A percentile compares a stretch with the other conserved stretches of the same genome.
Conservation (phyloP, 2,797 vertebrate species). For the Sebastes alutus region DNA sequence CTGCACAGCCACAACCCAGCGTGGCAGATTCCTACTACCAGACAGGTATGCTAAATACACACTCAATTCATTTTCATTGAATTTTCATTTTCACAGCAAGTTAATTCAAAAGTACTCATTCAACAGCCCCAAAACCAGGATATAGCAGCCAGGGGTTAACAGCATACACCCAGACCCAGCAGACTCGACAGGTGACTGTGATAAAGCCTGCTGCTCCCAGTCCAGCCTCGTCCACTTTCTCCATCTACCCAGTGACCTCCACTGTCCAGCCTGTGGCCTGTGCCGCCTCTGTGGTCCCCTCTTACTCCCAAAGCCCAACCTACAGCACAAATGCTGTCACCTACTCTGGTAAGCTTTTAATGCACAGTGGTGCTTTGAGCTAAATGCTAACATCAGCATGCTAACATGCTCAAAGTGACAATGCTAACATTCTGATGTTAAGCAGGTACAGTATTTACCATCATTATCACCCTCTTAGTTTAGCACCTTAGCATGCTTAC, state of each 20-base stretch:
- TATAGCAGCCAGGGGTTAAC: slow-evolving; percentile 96
- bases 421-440: not conserved
- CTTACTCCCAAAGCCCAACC: slow-evolving; percentile 96
- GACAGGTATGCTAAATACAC: slow-evolving; percentile 81
- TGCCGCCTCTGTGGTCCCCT: slow-evolving; percentile 91
- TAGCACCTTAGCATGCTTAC: not conserved
- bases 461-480: not conserved
- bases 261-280: slow-evolving; percentile 92
- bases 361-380: not conserved
- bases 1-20: slow-evolving; percentile 91
- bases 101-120: not conserved
- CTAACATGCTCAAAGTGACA: not conserved
- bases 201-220: slow-evolving; percentile 97
- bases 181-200: slow-evolving; percentile 96
- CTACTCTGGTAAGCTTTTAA: slow-evolving; percentile 91
- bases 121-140: slow-evolving; percentile 90
- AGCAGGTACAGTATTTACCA: not conserved
- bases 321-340: slow-evolving; percentile 98
- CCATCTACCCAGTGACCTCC: slow-evolving; percentile 97
- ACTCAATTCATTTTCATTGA: not conserved
- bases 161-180: slow-evolving; percentile 95
- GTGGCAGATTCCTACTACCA: slow-evolving; percentile 98
- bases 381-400: not conserved
- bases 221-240: slow-evolving; percentile 95
- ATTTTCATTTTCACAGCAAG: not conserved